Percentiles rank a stretch among this genome's conserved stretches.
These are phyloP conservation scores for Trichonephila inaurata DNA, from an alignment of 1,140 invertebrate species.

Conservation along the genomic window DNA sequence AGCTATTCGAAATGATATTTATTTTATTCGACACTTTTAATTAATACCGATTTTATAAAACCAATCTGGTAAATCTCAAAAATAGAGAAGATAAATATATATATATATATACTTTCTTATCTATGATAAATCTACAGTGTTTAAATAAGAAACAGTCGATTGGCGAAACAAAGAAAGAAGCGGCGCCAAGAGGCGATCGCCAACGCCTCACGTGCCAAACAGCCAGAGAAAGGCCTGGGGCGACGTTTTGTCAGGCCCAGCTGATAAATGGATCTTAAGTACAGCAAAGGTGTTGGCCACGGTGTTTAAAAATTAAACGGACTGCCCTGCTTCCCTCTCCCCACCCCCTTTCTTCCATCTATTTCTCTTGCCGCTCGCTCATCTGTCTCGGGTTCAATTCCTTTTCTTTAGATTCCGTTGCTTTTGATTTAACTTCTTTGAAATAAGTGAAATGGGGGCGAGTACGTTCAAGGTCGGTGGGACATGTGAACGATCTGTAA, in stretches of 20 bases:
- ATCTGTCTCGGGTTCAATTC: not conserved
- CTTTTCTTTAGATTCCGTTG: not conserved
- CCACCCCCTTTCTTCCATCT: not conserved
- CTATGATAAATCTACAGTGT: too few relatives aligned
- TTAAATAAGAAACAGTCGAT: not conserved
- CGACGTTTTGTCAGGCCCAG: conserved; percentile 70
- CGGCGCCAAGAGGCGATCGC: not conserved
- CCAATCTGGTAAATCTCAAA: too few relatives aligned
- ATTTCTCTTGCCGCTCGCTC: not conserved
- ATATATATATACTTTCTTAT: too few relatives aligned
- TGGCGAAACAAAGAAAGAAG: not conserved
- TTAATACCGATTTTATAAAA: too few relatives aligned
- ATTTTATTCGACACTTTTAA: too few relatives aligned
- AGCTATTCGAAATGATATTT: too few relatives aligned
- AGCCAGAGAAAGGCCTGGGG: not conserved
- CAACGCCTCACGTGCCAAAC: conserved; percentile 60
- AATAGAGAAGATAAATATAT: too few relatives aligned
- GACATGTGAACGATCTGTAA: too few relatives aligned
- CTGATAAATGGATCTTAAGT: conserved; percentile 71
- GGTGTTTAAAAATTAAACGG: conserved; percentile 76
- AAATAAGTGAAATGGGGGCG: too few relatives aligned
- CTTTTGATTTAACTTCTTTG: not conserved
- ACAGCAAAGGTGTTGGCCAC: conserved; percentile 69
- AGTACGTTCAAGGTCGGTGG: too few relatives aligned
- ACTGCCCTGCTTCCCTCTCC: conserved; percentile 17